Evolutionary conservation across 2,113 vertebrate genomes (phyloP), one percentile per base, ranked within the genome.

Genomic region (Halichoerus grypus): DNA sequence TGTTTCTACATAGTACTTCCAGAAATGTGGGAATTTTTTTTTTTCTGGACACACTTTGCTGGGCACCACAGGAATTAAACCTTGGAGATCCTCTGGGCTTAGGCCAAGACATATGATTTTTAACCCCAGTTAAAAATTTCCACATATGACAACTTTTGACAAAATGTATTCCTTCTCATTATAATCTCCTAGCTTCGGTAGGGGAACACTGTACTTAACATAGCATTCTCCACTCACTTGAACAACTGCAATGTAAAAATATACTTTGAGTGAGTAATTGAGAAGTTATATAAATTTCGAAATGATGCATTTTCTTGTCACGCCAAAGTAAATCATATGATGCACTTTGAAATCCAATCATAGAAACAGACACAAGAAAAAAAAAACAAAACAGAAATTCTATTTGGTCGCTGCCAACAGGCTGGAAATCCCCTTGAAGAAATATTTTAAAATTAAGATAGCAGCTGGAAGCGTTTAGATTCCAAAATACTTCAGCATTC

Each of bases 391-490:
- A 84, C 1, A 84, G 63, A 97, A 81, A 79, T 65, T 94, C 53
- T 84, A n/a, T 96, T 80, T 79, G 57, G 31, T 76, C 85, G 24
- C 76, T 96, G 88, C 97, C 95, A 98, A 96, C 28, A 91, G 63
- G 31, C 94, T 97, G 94, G 97, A 98, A 98, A 97, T 96, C 36
- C 91, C 94, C 95, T 97, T 96, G 93, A 74, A 95, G 72, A 96
- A 95, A 90, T 96, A 96, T 83, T 96, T 97, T 96, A 9, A 97
- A 97, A 96, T 91, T 96, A 83, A 96, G 36, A 97, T 92, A 97
- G 92, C 95, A 98, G 95, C 94, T 97, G 95, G 91, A 97, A 97
- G 82, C 82, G 94, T 89, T 98, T 96, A 97, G 88, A 85, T 96
- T 92, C 85, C 61, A 95, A 95, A 95, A 97, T 53, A 90, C 72